These are phyloP conservation scores for Microcebus griseorufus DNA, from an alignment of 2,113 vertebrate genomes.

Conservation along the genomic window DNA sequence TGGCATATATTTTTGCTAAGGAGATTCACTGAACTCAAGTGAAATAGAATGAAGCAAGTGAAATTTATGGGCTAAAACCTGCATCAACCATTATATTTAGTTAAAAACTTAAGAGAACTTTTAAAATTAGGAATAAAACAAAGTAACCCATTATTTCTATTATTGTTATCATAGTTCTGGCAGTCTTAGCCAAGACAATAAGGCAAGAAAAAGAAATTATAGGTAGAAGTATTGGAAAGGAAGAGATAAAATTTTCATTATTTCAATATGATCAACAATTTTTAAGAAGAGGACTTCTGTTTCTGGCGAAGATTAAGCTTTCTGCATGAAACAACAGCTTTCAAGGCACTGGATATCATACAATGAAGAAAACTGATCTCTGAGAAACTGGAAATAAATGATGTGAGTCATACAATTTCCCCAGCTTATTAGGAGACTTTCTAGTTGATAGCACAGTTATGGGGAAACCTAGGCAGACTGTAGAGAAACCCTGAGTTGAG, in stretches of 20 bases:
- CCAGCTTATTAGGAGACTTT: background rate
- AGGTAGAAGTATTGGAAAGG: background rate
- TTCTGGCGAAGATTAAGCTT: background rate
- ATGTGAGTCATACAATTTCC: background rate
- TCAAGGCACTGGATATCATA: background rate
- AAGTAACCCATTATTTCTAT: background rate
- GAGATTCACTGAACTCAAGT: background rate
- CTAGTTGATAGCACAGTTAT: background rate
- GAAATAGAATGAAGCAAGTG: background rate
- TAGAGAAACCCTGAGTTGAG: background rate
- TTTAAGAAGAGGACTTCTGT: background rate
- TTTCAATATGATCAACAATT: background rate
- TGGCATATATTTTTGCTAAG: background rate
- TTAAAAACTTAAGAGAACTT: background rate
- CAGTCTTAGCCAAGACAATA: background rate
- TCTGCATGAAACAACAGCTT: background rate
- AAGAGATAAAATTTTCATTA: background rate
- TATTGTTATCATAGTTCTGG: background rate
- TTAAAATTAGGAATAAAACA: background rate
- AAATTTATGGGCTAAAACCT: background rate
- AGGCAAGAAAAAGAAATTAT: background rate
- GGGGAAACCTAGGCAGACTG: background rate
- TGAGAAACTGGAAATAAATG: background rate
- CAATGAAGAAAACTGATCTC: background rate
- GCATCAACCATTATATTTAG: background rate